phyloP scores from a whole-genome alignment of 2,113 vertebrate genomes.

The Sphaerodactylus townsendi region DNA sequence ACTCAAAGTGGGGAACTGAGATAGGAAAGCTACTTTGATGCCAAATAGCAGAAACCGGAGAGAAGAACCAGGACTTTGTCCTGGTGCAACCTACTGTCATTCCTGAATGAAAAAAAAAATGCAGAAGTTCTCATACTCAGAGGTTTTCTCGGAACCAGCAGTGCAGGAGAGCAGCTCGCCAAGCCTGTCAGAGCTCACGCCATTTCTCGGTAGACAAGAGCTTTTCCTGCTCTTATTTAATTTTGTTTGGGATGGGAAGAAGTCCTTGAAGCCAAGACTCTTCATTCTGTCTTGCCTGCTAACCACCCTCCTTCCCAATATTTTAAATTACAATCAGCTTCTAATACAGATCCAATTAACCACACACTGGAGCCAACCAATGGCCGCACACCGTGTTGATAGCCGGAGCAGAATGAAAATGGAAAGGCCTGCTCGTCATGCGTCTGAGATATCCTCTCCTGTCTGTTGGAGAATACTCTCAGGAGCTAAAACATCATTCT shows the following conservation, averaged over 20 bases:
- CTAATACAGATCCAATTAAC: background rate
- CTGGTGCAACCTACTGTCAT: background rate
- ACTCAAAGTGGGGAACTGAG: background rate
- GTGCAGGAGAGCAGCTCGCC: background rate
- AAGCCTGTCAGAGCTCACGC: background rate
- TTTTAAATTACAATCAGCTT: background rate
- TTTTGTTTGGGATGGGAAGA: background rate
- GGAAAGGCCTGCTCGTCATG: conserved; percentile 34
- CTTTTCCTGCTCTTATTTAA: background rate
- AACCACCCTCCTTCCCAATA: background rate
- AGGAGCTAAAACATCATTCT: conserved; percentile 37
- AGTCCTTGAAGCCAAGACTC: background rate
- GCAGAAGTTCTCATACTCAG: background rate
- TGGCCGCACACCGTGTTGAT: conserved; percentile 2
- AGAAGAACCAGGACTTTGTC: background rate
- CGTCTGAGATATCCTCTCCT: conserved; percentile 42
- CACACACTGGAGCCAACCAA: background rate
- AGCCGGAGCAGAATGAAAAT: conserved; percentile 17
- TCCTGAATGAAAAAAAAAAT: background rate
- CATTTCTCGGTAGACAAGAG: background rate
- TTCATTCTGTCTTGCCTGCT: background rate
- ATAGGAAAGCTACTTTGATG: rapidly evolving
- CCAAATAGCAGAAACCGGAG: background rate
- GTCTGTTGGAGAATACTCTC: conserved; percentile 33
- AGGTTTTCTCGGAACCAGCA: background rate